These are phyloP conservation scores for Actinernus sp. DNA, from an alignment of 92 coral and sea anemone genomes.

Conservation along the genomic window DNA sequence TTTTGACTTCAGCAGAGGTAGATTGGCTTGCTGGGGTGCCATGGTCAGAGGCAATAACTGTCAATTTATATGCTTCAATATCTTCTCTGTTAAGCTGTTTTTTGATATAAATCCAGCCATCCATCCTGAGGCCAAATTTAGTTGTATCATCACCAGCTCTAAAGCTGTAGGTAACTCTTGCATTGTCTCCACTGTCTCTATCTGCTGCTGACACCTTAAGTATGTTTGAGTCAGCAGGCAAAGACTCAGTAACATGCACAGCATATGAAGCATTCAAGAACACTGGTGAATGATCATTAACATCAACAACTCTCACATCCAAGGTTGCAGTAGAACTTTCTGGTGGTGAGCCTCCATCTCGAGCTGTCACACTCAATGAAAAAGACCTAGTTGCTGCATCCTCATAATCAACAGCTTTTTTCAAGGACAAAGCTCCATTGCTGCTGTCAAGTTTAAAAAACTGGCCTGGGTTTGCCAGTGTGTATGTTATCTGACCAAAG, in stretches of 20 bases:
- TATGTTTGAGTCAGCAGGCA: slow-evolving; percentile 41
- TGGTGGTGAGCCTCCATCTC: slow-evolving; percentile 85
- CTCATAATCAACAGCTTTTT: slow-evolving; percentile 64
- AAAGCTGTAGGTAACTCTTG: slow-evolving; percentile 72
- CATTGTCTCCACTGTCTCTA: slow-evolving; percentile 86
- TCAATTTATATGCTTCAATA: slow-evolving; percentile 54
- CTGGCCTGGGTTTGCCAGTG: slow-evolving; percentile 70
- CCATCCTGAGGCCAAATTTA: slow-evolving; percentile 70
- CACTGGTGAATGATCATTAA: slow-evolving; percentile 91
- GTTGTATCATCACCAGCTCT: slow-evolving; percentile 50
- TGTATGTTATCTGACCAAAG: slow-evolving; percentile 79
- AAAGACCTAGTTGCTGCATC: slow-evolving; percentile 46
- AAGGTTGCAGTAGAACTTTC: slow-evolving; percentile 58
- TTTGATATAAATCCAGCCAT: slow-evolving; percentile 79
- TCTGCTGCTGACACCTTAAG: slow-evolving; percentile 84
- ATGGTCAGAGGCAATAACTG: slow-evolving; percentile 77
- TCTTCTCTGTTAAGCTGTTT: slow-evolving; percentile 74
- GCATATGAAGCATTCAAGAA: slow-evolving; percentile 68
- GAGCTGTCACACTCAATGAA: slow-evolving; percentile 64
- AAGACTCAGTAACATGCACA: slow-evolving; percentile 63
- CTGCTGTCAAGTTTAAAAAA: slow-evolving; percentile 63
- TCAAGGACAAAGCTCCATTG: slow-evolving; percentile 79
- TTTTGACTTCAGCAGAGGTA: slow-evolving; percentile 56
- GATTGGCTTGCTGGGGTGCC: slow-evolving; percentile 78
- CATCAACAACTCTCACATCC: slow-evolving; percentile 80